A percentile compares a stretch with the other conserved stretches of the same genome.
phyloP scores from a whole-genome alignment of 2,113 vertebrate genomes.

The Melierax canorus region DNA sequence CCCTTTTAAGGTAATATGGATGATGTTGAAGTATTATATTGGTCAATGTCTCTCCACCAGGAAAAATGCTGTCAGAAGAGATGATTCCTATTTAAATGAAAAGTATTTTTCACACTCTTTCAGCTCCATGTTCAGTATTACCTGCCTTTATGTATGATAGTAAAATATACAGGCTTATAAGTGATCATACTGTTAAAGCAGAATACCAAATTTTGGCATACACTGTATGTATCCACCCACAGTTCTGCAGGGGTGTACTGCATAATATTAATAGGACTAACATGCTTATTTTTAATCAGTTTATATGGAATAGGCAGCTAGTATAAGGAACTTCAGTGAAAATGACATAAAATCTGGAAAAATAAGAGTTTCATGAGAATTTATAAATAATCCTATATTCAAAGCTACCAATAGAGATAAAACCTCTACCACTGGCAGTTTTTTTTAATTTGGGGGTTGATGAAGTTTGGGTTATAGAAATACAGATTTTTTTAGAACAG shows the following conservation, averaged over 20 bases:
- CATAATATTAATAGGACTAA: background rate
- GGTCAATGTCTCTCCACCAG: background rate
- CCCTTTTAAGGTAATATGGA: background rate
- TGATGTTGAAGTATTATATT: background rate
- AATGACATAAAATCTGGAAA: background rate
- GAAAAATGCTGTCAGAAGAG: background rate
- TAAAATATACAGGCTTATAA: background rate
- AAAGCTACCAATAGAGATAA: background rate
- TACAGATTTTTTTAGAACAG: background rate
- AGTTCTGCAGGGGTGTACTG: background rate
- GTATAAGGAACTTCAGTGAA: background rate
- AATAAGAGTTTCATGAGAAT: background rate
- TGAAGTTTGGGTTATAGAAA: background rate
- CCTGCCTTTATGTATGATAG: background rate
- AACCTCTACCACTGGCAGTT: background rate
- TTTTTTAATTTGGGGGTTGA: background rate
- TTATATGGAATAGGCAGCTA: background rate
- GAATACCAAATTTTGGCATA: background rate
- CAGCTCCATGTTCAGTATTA: background rate
- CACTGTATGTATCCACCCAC: rapidly evolving
- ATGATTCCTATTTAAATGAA: background rate
- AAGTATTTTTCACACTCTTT: background rate
- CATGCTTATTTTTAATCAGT: background rate
- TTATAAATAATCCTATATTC: background rate
- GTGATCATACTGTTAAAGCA: background rate